These are phyloP conservation scores for Oligia latruncula DNA, from an alignment of 2,888 invertebrate genomes.

Conservation along the genomic window DNA sequence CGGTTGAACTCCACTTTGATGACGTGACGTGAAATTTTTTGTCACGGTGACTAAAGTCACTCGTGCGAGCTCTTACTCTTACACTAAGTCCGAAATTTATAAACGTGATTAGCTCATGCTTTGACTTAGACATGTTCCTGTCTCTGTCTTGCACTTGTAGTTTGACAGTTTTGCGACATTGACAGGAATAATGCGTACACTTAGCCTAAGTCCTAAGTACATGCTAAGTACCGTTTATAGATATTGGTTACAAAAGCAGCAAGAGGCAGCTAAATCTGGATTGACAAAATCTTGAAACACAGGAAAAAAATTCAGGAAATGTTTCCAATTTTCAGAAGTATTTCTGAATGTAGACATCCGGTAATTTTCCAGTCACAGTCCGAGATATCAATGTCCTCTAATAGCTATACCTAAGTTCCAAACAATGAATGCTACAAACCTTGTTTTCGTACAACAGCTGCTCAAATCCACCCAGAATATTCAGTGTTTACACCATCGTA, in stretches of 20 bases:
- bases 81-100: not conserved
- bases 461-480: slow-evolving; percentile 37
- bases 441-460: slow-evolving; percentile 20
- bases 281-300: not conserved
- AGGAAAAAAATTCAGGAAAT: not conserved
- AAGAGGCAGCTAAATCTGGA: not conserved
- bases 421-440: not conserved
- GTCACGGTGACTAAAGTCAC: not conserved
- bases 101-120: not conserved
- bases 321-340: not conserved
- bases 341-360: not conserved
- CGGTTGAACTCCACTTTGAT: not conserved
- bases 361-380: not conserved
- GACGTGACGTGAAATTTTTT: not conserved
- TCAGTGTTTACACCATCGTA: slow-evolving; percentile 46
- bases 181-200: not conserved
- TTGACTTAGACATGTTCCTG: too few species aligned
- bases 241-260: not conserved
- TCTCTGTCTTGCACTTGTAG: not conserved
- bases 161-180: not conserved
- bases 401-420: not conserved
- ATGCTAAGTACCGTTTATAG: not conserved
- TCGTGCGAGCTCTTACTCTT: not conserved
- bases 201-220: not conserved
- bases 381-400: not conserved